phyloP scores from a whole-genome alignment of 2,113 vertebrate species.

The Ploceus nigricollis region DNA sequence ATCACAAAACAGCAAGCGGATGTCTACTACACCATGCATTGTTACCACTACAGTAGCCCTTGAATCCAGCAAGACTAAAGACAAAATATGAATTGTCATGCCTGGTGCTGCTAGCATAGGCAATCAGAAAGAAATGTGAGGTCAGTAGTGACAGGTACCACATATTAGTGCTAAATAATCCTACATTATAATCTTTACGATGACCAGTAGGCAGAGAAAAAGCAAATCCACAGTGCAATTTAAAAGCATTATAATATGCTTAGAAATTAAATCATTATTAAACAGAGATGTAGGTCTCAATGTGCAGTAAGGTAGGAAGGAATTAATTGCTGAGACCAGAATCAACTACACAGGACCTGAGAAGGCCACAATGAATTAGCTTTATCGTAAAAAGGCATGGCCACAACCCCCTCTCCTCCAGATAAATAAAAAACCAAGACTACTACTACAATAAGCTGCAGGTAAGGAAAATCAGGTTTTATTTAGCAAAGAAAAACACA shows the following conservation, averaged over 20 bases:
- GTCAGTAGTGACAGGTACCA: background rate
- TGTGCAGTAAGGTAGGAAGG: background rate
- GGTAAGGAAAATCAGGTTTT: background rate
- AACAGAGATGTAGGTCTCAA: background rate
- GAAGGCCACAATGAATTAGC: background rate
- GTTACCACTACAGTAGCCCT: background rate
- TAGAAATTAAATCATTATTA: background rate
- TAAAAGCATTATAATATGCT: background rate
- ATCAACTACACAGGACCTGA: background rate
- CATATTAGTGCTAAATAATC: background rate
- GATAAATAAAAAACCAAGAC: background rate
- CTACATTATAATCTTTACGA: background rate
- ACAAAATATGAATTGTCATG: background rate
- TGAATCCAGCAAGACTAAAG: background rate
- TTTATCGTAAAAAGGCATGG: background rate
- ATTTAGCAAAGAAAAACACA: background rate
- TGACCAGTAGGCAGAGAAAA: background rate
- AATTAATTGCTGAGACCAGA: background rate
- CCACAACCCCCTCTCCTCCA: background rate
- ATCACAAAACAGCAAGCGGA: rapidly evolving
- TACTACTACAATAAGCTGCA: background rate
- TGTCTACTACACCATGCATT: background rate
- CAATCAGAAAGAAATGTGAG: background rate
- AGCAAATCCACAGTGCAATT: background rate
- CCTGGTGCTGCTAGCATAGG: background rate